A percentile compares a stretch with the other conserved stretches of the same genome.
phyloP scores from a whole-genome alignment of 1,140 invertebrate genomes.

The Gonatopus flavifemur region DNA sequence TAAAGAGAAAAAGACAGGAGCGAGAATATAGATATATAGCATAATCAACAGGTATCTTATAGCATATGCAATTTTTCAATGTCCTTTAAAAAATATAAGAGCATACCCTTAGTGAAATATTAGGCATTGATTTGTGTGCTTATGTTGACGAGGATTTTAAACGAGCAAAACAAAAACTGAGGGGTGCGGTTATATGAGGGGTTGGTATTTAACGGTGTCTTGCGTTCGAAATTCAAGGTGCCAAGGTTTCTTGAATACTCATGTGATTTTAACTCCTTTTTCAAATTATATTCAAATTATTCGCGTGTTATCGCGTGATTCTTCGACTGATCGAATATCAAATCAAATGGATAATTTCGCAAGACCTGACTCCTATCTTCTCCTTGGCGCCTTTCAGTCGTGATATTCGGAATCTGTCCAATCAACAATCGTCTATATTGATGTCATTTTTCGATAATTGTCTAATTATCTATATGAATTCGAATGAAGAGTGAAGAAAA shows the following conservation, averaged over 20 bases:
- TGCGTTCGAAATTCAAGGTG: constrained; percentile 46
- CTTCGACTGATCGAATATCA: not conserved
- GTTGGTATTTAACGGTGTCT: constrained; percentile 25
- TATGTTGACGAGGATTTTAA: constrained; percentile 40
- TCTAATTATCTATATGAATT: constrained; percentile 53
- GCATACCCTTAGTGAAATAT: constrained; percentile 52
- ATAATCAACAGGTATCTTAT: constrained; percentile 51
- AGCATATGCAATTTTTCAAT: constrained; percentile 57
- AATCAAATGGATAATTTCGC: not conserved
- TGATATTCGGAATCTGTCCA: constrained; percentile 54
- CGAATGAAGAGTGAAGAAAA: constrained; percentile 45
- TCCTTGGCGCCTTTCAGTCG: constrained; percentile 43
- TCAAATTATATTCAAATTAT: not conserved
- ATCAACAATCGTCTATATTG: constrained; percentile 56
- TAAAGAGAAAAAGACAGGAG: not conserved
- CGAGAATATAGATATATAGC: constrained; percentile 35
- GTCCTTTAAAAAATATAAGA: constrained; percentile 56
- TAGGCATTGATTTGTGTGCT: constrained; percentile 51
- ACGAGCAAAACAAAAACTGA: too few relatives aligned
- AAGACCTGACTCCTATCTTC: constrained; percentile 6
- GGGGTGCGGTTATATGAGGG: constrained; percentile 3
- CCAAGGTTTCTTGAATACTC: constrained; percentile 30
- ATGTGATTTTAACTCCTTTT: too few relatives aligned
- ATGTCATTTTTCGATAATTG: constrained; percentile 57
- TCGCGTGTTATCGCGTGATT: not conserved